Conservation (phyloP, 2,797 vertebrate species). For the Mallotus villosus region DNA sequence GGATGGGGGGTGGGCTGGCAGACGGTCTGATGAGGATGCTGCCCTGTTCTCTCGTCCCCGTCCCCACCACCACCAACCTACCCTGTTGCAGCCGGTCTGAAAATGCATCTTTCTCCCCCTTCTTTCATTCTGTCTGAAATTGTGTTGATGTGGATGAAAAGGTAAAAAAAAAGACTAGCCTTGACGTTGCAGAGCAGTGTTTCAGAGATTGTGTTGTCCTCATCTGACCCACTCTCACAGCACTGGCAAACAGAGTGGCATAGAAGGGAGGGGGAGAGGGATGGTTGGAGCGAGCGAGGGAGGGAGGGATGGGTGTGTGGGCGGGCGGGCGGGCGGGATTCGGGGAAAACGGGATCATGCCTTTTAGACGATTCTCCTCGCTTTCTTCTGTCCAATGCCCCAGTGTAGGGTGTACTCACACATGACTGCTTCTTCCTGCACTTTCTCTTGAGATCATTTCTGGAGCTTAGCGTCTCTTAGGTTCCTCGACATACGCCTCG, state of each 20-base stretch:
- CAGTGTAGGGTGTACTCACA: not conserved
- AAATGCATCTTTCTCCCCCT: not conserved
- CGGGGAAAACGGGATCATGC: not conserved
- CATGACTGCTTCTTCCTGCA: not conserved
- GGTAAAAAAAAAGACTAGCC: slow-evolving; percentile 1
- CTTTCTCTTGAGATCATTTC: not conserved
- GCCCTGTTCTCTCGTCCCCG: slow-evolving; percentile 26
- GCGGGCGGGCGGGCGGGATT: not conserved
- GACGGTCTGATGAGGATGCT: slow-evolving; percentile 44
- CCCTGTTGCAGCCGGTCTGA: not conserved
- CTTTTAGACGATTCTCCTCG: slow-evolving; percentile 8
- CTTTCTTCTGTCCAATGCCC: not conserved
- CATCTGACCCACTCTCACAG: slow-evolving; percentile 48
- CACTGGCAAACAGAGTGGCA: slow-evolving; percentile 24
- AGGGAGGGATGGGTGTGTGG: not conserved
- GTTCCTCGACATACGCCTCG: not conserved
- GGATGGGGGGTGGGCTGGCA: slow-evolving; percentile 14
- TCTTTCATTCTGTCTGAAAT: slow-evolving; percentile 21
- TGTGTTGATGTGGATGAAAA: slow-evolving; percentile 34
- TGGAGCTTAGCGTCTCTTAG: not conserved
- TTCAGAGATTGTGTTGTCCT: slow-evolving; percentile 52
- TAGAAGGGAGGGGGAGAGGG: not conserved
- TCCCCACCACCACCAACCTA: no score
- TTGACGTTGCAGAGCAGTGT: slow-evolving; percentile 33
- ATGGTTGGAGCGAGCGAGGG: not conserved